Percentiles rank a stretch among this genome's conserved stretches.
Conservation (phyloP, 2,797 vertebrate species). For the Hypotaenidia okinawae region DNA sequence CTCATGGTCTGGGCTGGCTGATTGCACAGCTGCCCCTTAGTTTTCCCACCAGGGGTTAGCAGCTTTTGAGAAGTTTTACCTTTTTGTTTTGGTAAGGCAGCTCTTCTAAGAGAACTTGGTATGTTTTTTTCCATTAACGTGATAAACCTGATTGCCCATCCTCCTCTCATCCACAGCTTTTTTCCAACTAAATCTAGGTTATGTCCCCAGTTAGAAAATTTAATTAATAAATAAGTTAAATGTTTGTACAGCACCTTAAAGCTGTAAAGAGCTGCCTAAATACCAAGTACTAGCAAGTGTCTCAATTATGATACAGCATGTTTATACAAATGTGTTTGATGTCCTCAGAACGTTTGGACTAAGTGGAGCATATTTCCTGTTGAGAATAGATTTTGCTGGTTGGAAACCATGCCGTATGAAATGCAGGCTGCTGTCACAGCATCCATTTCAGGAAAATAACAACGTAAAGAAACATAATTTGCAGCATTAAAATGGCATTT, state of each 20-base stretch:
- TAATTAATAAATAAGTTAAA: conserved; percentile 63
- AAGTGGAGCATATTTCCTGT: conserved; percentile 37
- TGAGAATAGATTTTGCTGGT: conserved; percentile 39
- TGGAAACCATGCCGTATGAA: conserved; percentile 6
- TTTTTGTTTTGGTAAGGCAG: background rate
- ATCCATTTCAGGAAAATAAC: background rate
- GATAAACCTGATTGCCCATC: conserved; percentile 11
- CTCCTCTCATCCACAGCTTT: background rate
- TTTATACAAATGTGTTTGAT: conserved; percentile 36
- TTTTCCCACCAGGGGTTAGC: background rate
- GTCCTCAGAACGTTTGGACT: conserved; percentile 30
- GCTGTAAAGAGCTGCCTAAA: conserved; percentile 46
- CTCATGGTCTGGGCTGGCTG: background rate
- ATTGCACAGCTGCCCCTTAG: rapidly evolving
- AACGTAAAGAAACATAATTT: background rate
- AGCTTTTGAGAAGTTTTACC: background rate
- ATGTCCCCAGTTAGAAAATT: conserved; percentile 50
- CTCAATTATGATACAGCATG: conserved; percentile 2
- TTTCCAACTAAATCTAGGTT: conserved; percentile 58
- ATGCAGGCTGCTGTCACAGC: background rate
- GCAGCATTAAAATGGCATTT: background rate
- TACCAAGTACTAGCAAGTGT: conserved; percentile 1
- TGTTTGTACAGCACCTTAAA: conserved; percentile 63
- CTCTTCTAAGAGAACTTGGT: background rate
- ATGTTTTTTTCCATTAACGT: background rate